phyloP scores from a whole-genome alignment of 2,888 invertebrate genomes.

The Macaria liturata region DNA sequence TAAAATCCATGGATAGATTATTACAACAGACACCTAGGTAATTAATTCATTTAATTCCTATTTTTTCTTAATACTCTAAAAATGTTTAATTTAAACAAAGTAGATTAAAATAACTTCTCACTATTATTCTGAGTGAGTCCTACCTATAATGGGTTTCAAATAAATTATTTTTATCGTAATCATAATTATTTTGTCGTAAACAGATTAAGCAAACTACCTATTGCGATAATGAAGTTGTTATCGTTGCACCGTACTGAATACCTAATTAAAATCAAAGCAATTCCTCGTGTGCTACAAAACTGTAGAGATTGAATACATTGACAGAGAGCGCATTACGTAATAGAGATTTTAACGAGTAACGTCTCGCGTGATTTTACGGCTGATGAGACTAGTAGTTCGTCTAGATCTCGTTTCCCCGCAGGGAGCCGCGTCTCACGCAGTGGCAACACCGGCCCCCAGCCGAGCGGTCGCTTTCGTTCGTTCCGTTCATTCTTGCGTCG shows the following conservation, averaged over 20 bases:
- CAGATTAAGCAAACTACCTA: background rate
- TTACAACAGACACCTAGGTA: too few species aligned
- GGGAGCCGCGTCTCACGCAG: slow-evolving; percentile 51
- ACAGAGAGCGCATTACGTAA: slow-evolving; percentile 48
- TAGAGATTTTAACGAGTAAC: slow-evolving; percentile 39
- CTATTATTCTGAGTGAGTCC: too few species aligned
- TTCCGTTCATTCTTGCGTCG: slow-evolving; percentile 45
- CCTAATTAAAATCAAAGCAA: slow-evolving; percentile 3
- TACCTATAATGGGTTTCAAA: too few species aligned
- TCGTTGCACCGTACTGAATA: slow-evolving; percentile 10
- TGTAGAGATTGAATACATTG: slow-evolving; percentile 22
- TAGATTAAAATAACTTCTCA: too few species aligned
- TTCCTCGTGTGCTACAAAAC: slow-evolving; percentile 15
- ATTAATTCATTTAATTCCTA: too few species aligned
- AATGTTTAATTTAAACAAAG: too few species aligned
- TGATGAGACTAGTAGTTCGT: slow-evolving; percentile 47
- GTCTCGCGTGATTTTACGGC: slow-evolving; percentile 48
- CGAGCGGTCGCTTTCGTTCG: slow-evolving; percentile 65
- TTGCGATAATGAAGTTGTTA: slow-evolving; percentile 5
- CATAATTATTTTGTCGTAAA: background rate
- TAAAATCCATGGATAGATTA: too few species aligned
- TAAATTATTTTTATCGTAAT: too few species aligned
- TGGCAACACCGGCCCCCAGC: slow-evolving; percentile 75
- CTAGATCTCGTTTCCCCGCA: slow-evolving; percentile 51
- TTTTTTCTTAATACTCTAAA: too few species aligned